Base-by-base conservation (phyloP, 2,797 vertebrate species). In the Poecilia velifera region DNA sequence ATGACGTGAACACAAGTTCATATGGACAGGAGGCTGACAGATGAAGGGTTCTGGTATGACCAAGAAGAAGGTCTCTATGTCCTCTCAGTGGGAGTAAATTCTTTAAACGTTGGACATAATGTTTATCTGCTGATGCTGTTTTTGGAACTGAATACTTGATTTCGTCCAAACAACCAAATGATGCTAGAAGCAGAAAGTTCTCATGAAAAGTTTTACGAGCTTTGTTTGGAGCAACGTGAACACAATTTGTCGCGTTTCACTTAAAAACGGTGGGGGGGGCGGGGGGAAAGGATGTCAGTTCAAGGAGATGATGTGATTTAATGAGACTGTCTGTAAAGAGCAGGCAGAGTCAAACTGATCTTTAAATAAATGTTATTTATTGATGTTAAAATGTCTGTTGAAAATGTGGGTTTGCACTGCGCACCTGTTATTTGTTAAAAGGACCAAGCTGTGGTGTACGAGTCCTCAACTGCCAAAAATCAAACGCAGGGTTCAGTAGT, bases 301-400 rank as follows among this genome's bases (percentile, higher is more conserved):
- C 73, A 47, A 74, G 51, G 66, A 39, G 78, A 68, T 79, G 78
- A 72, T 84, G 84, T 80, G 72, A 76, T 76, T 76, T 55, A 62
- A 55, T 80, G 14, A 71, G 22, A 72, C 73, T 72, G 57, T 68
- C 53, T 80, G 34, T 81, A 47, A 73, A 68, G 46, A 28, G 14
- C 20, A 22, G 41, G 1, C 46, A 9, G 28, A 66, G 55, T n/a
- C 51, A 45, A 36, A 36, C 74, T 75, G 6, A 78, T 76, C 70
- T 78, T 82, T 47, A 6, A 78, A 76, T 84, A 47, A 55, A 74
- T 36, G 81, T 80, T 85, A 90, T 90, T 92, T 90, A 89, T 89
- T 85, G 45, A 74, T 85, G 36, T 72, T 72, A 72, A 72, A 45
- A 31, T 46, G 68, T 72, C 68, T 72, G 43, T 45, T 72, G 68